Percentiles rank a stretch among this genome's conserved stretches.
Conservation (phyloP, 2,888 invertebrate species). For the Pecten maximus region DNA sequence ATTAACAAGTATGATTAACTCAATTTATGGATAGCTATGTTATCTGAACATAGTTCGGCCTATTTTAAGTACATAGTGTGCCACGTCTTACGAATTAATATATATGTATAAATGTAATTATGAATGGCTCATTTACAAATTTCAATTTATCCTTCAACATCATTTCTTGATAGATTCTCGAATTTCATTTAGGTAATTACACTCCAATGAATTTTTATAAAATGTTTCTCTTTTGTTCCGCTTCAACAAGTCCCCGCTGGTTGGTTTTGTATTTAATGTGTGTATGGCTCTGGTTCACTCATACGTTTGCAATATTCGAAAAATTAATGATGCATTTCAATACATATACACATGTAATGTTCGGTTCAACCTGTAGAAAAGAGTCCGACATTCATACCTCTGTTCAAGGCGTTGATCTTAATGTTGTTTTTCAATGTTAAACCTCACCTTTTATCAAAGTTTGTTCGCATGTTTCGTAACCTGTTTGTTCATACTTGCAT, state of each 20-base stretch:
- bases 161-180: background rate
- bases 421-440: background rate
- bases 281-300: background rate
- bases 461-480: background rate
- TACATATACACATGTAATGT: background rate
- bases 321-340: background rate
- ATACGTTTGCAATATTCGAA: conserved; percentile 9
- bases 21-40: background rate
- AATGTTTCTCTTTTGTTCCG: background rate
- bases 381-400: background rate
- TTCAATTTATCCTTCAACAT: background rate
- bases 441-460: background rate
- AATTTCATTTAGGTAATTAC: background rate
- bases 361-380: background rate
- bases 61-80: background rate
- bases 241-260: background rate
- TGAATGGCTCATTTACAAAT: background rate
- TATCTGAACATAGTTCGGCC: background rate
- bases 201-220: background rate
- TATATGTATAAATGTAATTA: background rate
- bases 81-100: background rate
- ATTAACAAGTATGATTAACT: too few species aligned
- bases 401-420: background rate
- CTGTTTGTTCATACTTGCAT: too few species aligned
- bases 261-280: background rate